Evolutionary conservation across 2,113 vertebrate genomes (phyloP).

Genomic region (Ictalurus furcatus): DNA sequence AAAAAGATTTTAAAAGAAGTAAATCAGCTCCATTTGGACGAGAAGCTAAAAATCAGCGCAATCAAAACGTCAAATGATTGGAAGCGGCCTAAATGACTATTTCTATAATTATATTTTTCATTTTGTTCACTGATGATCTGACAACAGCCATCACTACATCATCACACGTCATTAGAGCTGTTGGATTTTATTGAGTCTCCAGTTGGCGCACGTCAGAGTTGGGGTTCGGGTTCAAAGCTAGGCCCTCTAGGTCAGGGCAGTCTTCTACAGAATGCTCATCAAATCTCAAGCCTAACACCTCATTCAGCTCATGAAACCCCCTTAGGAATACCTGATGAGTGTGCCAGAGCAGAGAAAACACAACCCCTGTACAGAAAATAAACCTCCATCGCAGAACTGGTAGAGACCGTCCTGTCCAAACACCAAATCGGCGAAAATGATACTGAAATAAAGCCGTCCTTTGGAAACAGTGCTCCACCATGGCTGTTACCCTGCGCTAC

Average conservation of each 20-base stretch:
- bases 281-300: not conserved
- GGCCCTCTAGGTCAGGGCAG: not conserved
- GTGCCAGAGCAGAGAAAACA: constrained; percentile 8
- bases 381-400: not conserved
- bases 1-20: not conserved
- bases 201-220: not conserved
- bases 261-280: not conserved
- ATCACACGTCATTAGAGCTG: not conserved
- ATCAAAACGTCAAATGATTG: not conserved
- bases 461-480: not conserved
- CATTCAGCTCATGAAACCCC: not conserved
- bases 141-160: not conserved
- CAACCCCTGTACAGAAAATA: not conserved
- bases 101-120: not conserved
- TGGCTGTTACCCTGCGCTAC: constrained; percentile 65
- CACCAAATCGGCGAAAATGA: not conserved
- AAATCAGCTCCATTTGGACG: not conserved
- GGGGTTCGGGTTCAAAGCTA: not conserved
- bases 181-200: not conserved
- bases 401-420: not conserved
- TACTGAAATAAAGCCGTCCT: not conserved
- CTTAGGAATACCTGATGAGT: not conserved
- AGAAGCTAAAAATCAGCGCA: not conserved
- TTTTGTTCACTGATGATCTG: not conserved
- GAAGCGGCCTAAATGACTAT: not conserved